Evolutionary conservation across 2,888 invertebrate genomes (phyloP), one percentile per base, ranked within the genome.

Genomic region (Mesopsocus fuscifrons): DNA sequence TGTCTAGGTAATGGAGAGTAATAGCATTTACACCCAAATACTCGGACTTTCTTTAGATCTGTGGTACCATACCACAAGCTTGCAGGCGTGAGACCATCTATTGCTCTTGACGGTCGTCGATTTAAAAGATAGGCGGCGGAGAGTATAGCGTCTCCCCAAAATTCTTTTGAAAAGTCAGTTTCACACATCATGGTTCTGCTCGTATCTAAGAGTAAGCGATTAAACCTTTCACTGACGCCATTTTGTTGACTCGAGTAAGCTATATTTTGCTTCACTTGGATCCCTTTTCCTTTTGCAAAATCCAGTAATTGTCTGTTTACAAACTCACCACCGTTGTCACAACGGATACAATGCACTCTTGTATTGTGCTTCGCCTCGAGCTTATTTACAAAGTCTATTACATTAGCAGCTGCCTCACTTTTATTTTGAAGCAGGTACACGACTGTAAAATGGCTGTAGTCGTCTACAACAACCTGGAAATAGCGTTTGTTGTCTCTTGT

Each of bases 321-420:
- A 11, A n/a, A 9, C n/a, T 50, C 48, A 34, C 43, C 32, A 8
- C 48, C 46, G 46, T 47, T 45, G 44, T 51, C 45, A 17, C 20
- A 23, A 44, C 46, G 15, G n/a, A 30, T 30, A 9, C 30, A 11
- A n/a, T n/a, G 9, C 9, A 30, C n/a, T 30, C n/a, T 30, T 30
- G 11, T 46, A 34, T 41, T 48, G 41, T 33, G 45, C 49, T 16
- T 46, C 21, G 44, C 50, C 48, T 43, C 48, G 45, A 41, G 41
- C 33, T 46, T 49, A 47, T 43, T 34, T 17, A 47, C 41, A 44
- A 42, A 48, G 26, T 45, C 34, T 11, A 40, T 44, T 8, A 47
- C 8, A 21, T 48, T 45, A n/a, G 40, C 13, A 26, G 40, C 44
- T 8, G 41, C 47, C 41, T 48, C 47, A 35, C 13, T 41, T 43